These are phyloP conservation scores for Drosophila mettleri DNA, from an alignment of 2,888 invertebrate genomes.

Conservation along the genomic window DNA sequence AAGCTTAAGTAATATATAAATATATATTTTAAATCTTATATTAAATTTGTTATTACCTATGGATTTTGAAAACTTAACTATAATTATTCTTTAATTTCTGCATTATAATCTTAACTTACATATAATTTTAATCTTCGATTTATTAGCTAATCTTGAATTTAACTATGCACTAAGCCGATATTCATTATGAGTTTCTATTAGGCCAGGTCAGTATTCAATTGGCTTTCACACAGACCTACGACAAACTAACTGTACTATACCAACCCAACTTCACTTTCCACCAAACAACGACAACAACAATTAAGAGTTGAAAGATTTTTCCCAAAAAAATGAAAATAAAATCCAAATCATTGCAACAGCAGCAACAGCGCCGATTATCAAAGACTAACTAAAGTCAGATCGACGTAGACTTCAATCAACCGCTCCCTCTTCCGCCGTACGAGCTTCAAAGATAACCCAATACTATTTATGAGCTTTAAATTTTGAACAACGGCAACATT, in stretches of 20 bases:
- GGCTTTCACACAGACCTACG: conserved; percentile 68
- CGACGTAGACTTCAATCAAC: not conserved
- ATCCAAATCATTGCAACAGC: conserved; percentile 57
- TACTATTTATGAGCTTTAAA: conserved; percentile 73
- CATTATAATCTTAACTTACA: not conserved
- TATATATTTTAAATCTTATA: not conserved
- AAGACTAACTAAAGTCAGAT: conserved; percentile 47
- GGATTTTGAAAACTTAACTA: not conserved
- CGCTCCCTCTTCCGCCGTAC: not conserved
- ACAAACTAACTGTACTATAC: conserved; percentile 67
- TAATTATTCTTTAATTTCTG: not conserved
- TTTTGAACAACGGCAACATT: conserved; percentile 66
- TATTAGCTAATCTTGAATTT: not conserved
- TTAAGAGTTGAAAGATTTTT: conserved; percentile 42
- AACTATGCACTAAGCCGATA: not conserved
- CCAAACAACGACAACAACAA: conserved; percentile 17
- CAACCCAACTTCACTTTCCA: conserved; percentile 63
- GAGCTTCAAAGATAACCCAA: conserved; percentile 44
- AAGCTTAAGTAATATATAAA: too few relatives aligned
- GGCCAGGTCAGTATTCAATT: conserved; percentile 57
- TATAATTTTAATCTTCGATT: not conserved
- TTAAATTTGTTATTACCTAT: too few relatives aligned
- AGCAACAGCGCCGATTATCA: conserved; percentile 48
- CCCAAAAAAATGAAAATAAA: conserved; percentile 17
- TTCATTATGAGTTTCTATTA: conserved; percentile 25